phyloP scores from a whole-genome alignment of 1,140 invertebrate genomes.

The Pollicipes pollicipes region DNA sequence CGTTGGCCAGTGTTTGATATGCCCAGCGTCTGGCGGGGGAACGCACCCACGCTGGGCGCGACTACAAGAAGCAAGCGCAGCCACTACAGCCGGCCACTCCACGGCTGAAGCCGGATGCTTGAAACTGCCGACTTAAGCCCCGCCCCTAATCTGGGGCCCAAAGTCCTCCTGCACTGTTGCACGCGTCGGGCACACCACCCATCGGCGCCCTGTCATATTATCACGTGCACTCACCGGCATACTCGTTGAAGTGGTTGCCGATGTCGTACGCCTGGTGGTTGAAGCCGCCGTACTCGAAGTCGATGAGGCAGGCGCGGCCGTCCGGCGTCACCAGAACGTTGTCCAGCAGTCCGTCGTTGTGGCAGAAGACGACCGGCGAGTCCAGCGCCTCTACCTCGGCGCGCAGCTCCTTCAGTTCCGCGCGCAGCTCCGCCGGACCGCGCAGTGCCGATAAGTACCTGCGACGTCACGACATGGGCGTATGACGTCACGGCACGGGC shows the following conservation, averaged over 20 bases:
- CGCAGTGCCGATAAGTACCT: conserved; percentile 51
- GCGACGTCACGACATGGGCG: conserved; percentile 23
- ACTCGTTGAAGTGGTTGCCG: conserved; percentile 95
- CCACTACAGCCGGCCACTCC: no score
- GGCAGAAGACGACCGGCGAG: conserved; percentile 81
- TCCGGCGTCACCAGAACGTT: conserved; percentile 66
- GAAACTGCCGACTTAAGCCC: no score
- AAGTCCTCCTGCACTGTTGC: no score
- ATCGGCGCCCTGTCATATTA: no score
- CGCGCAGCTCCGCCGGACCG: conserved; percentile 41
- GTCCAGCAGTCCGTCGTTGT: conserved; percentile 89
- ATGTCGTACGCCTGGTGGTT: conserved; percentile 96
- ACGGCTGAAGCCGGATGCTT: no score
- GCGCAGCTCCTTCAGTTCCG: conserved; percentile 50
- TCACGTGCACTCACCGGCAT: conserved; percentile 78
- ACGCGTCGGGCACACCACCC: no score
- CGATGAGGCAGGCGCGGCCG: conserved; percentile 60
- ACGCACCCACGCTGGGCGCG: no score
- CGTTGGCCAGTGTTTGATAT: no score
- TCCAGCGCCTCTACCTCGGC: conserved; percentile 39
- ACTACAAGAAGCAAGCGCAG: no score
- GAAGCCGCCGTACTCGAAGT: conserved; percentile 87
- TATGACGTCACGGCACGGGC: conserved; percentile 1
- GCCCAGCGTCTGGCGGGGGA: no score
- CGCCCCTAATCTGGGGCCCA: no score